Base-by-base conservation (phyloP, 2,113 vertebrate genomes). In the Gulo gulo region DNA sequence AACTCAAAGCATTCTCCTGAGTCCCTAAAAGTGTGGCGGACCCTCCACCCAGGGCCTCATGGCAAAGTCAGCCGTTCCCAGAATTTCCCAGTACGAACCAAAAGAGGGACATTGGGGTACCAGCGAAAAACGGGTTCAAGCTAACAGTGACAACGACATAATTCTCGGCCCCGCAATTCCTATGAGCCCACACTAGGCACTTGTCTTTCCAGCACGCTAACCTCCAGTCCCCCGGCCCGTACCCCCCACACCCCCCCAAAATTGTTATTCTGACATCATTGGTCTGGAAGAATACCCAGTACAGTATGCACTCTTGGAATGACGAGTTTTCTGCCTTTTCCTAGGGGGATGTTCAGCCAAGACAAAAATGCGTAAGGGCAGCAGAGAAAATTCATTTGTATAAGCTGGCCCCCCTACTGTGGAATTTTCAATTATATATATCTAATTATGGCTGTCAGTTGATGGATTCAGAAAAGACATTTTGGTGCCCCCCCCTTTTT, bases 371-470 rank as follows among this genome's bases (percentile, higher is more conserved):
- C 97, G 97, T 99, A 98, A 99, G 98, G 98, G 98, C 99, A 98
- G 99, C 98, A 98, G 98, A 98, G 98, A 99, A 99, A 99, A 99
- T 99, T 99, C 99, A 99, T 99, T 99, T 99, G 98, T 99, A 98
- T 98, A 99, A 98, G 98, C 99, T 99, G 98, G 98, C 98, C 99
- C 99, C 99, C 99, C 98, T 99, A 99, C 98, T 99, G 99, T 98
- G 99, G 99, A 99, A 99, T 99, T 99, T 99, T 99, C 99, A 99
- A 99, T 99, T 99, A 99, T 99, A 99, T 99, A 99, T 99, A 99
- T 99, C 99, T 99, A 99, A 99, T 99, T 99, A 99, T 99, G 99
- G 99, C 99, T 99, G 99, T 99, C 99, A 99, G 99, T 99, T 99
- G 99, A 99, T 99, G 99, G 99, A 99, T 99, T 99, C 99, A 99